Percentiles rank a stretch among this genome's conserved stretches.
Conservation (phyloP, 2,888 invertebrate genomes). For the Keiferia lycopersicella region DNA sequence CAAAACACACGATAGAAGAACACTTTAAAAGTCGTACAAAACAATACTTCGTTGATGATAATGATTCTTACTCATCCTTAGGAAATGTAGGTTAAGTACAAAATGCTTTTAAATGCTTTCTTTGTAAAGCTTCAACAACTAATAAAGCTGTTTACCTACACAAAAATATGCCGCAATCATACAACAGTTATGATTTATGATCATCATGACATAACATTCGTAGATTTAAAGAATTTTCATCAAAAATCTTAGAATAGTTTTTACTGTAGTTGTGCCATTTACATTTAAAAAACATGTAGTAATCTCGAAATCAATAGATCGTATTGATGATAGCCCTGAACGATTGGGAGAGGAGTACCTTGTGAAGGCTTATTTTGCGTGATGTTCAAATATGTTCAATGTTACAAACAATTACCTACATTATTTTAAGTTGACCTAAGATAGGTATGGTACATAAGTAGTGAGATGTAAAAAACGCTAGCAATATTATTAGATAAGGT, state of each 20-base stretch:
- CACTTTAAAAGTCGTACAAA: neutral
- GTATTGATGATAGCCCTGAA: too few relatives aligned
- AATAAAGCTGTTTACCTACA: slow-evolving; percentile 32
- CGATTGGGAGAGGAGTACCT: neutral
- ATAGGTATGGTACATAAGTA: neutral
- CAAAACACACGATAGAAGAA: neutral
- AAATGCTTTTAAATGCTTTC: slow-evolving; percentile 24
- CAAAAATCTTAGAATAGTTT: too few relatives aligned
- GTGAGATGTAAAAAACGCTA: too few relatives aligned
- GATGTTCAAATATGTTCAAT: neutral
- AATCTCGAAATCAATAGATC: too few relatives aligned
- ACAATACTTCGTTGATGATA: slow-evolving; percentile 6
- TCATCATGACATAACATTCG: too few relatives aligned
- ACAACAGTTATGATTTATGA: too few relatives aligned
- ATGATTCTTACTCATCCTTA: slow-evolving; percentile 8
- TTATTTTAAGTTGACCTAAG: neutral
- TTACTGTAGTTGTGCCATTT: too few relatives aligned
- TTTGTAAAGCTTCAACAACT: slow-evolving; percentile 3
- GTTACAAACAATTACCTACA: neutral
- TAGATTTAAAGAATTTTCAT: too few relatives aligned
- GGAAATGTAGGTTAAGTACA: slow-evolving; percentile 19
- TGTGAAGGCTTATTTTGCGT: neutral
- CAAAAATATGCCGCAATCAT: too few relatives aligned
- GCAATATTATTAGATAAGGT: too few relatives aligned
- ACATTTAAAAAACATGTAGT: too few relatives aligned